phyloP scores from a whole-genome alignment of 2,797 vertebrate species.

The Rhinatrema bivittatum region DNA sequence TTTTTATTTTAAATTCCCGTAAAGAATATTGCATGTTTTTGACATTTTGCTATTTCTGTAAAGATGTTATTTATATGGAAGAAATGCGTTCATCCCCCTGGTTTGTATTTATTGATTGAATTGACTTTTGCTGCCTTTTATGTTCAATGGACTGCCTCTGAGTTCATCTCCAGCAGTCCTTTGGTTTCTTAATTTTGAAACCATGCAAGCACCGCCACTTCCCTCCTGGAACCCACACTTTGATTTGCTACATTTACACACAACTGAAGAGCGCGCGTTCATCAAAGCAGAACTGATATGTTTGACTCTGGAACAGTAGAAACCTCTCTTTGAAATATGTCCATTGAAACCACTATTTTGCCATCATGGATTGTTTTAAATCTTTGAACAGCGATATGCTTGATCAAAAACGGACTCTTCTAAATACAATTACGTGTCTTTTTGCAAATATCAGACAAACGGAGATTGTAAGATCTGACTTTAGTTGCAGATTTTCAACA shows the following conservation, averaged over 20 bases:
- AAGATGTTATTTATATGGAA: slow-evolving; percentile 40
- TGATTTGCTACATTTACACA: slow-evolving; percentile 37
- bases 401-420: slow-evolving; percentile 22
- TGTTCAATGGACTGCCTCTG: slow-evolving; percentile 22
- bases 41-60: slow-evolving; percentile 40
- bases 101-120: slow-evolving; percentile 25
- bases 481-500: too few relatives aligned
- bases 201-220: slow-evolving; percentile 13
- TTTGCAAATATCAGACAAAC: too few relatives aligned
- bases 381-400: slow-evolving; percentile 16
- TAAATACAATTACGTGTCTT: slow-evolving; percentile 15
- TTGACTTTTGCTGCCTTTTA: slow-evolving; percentile 17
- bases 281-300: slow-evolving; percentile 22
- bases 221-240: slow-evolving; percentile 33
- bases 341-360: slow-evolving; percentile 25
- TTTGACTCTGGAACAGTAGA: too few relatives aligned
- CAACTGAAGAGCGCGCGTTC: slow-evolving; percentile 38
- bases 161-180: slow-evolving; percentile 17
- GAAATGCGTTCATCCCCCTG: slow-evolving; percentile 18
- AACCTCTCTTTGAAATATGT: slow-evolving; percentile 18
- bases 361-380: slow-evolving; percentile 13
- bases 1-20: slow-evolving; percentile 5
- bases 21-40: slow-evolving; percentile 32
- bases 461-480: too few relatives aligned
- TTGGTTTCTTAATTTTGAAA: slow-evolving; percentile 5